Percentiles rank a stretch among this genome's conserved stretches.
phyloP scores from a whole-genome alignment of 2,113 vertebrate species.

The Noctilio leporinus region DNA sequence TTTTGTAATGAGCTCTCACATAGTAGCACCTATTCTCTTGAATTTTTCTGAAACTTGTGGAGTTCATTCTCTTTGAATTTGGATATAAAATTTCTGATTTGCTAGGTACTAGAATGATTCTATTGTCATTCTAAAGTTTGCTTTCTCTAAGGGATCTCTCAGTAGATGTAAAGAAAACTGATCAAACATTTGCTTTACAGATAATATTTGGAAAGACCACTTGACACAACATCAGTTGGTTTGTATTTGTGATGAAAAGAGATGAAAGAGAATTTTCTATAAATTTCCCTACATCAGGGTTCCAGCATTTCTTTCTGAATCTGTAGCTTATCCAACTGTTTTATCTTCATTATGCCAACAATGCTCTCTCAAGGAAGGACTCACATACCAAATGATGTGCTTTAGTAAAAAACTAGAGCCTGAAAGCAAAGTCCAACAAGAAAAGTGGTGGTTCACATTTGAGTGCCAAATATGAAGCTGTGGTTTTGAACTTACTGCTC shows the following conservation, averaged over 20 bases:
- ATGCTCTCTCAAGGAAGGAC: not conserved
- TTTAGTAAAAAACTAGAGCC: slow-evolving; percentile 11
- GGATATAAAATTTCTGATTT: slow-evolving; percentile 51
- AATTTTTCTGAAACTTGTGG: slow-evolving; percentile 39
- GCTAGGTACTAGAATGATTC: not conserved
- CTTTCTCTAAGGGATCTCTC: slow-evolving; percentile 41
- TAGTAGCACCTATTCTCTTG: not conserved
- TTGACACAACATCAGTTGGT: slow-evolving; percentile 28
- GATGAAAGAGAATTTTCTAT: slow-evolving; percentile 56
- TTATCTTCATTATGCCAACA: slow-evolving; percentile 25
- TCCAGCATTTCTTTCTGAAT: slow-evolving; percentile 25
- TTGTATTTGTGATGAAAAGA: slow-evolving; percentile 53
- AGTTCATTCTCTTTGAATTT: slow-evolving; percentile 58
- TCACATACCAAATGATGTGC: slow-evolving; percentile 2
- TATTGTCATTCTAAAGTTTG: slow-evolving; percentile 24
- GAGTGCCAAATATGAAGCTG: not conserved
- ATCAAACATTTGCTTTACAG: slow-evolving; percentile 69
- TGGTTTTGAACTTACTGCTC: not conserved
- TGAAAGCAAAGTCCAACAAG: not conserved
- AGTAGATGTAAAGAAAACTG: slow-evolving; percentile 51
- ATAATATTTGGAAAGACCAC: slow-evolving; percentile 56
- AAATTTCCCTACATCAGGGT: slow-evolving; percentile 36
- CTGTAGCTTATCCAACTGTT: slow-evolving; percentile 29
- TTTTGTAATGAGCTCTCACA: slow-evolving; percentile 34
- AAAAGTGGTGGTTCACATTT: not conserved